Base-by-base conservation (phyloP, 2,888 invertebrate genomes). In the Acheta domesticus region DNA sequence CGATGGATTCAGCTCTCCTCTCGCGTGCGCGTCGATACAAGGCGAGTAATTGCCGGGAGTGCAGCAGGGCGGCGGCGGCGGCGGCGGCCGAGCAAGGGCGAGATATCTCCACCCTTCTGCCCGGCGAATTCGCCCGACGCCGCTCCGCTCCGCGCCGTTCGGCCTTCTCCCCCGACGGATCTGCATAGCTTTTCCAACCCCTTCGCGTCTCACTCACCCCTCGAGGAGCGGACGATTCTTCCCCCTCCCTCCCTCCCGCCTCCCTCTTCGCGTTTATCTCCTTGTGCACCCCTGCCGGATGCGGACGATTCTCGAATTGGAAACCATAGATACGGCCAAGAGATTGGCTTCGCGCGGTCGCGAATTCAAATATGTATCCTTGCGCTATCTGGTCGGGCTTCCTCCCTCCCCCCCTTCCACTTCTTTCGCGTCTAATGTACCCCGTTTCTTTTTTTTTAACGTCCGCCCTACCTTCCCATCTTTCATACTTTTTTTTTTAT, bases 121-220 rank as follows among this genome's bases (percentile, higher is more conserved):
- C 36, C 36, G 36, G 36, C 36, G 36, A 36, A 36, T 36, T 36
- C 36, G 36, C 50, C 80, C 79, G 82, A 81, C 81, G 82, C 83
- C 78, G 82, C 75, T 79, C 75, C 79, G 79, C 76, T 48, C 77
- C 50, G 81, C 78, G 48, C 36, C 19, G 11, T 12, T 8, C 23
- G 80, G 77, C 49, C 19, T 12, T 12, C 19, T 5, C 23, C 36
- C 74, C 23, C 49, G 49, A 20, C 62, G 49, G 74, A 62, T 76
- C 79, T 77, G 48, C 74, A 80, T 80, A 80, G 79, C 80, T 80
- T 80, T 80, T 79, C 78, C 80, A 80, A 77, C 79, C 75, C 79
- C 82, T 82, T 83, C 74, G 83, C 84, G 83, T 78, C 77, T 74
- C 74, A 36, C 77, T 49, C 74, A 21, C 83, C 81, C 79, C 77